Evolutionary conservation across 2,888 invertebrate genomes (phyloP).

Genomic region (Cyclophora albipunctata): DNA sequence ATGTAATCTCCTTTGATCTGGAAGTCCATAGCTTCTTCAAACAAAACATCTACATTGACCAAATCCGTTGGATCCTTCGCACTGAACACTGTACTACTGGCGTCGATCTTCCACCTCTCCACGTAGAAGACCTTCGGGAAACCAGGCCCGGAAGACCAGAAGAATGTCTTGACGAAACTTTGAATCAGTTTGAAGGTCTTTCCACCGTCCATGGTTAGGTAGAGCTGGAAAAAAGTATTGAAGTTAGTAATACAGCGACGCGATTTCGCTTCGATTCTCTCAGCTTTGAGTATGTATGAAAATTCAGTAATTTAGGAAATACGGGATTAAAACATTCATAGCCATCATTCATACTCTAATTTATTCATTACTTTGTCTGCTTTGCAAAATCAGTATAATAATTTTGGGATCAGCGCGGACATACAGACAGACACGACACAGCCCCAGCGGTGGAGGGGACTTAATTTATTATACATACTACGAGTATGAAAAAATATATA

Average conservation of each 20-base stretch:
- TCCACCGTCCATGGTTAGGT: conserved; percentile 85
- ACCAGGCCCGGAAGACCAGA: conserved; percentile 78
- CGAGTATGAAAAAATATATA: too few species aligned
- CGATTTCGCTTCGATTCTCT: background rate
- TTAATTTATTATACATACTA: too few species aligned
- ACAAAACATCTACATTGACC: conserved; percentile 70
- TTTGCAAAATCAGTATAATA: too few species aligned
- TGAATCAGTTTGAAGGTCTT: conserved; percentile 81
- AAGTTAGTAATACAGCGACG: background rate
- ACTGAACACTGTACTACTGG: conserved; percentile 83
- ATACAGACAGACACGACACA: too few species aligned
- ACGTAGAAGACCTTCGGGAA: conserved; percentile 76
- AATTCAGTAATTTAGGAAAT: too few species aligned
- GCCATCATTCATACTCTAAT: too few species aligned
- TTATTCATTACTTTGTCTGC: too few species aligned
- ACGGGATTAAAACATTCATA: too few species aligned
- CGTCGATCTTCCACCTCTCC: conserved; percentile 78
- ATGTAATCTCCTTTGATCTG: conserved; percentile 88
- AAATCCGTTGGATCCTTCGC: conserved; percentile 67
- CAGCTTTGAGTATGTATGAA: background rate
- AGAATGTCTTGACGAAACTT: conserved; percentile 84
- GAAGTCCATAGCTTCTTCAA: conserved; percentile 85
- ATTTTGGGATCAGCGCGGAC: too few species aligned
- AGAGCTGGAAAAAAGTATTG: conserved; percentile 74
- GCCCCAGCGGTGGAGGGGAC: too few species aligned